These are phyloP conservation scores for Drosophila kambysellisi DNA, from an alignment of 2,888 invertebrate genomes.

Conservation along the genomic window DNA sequence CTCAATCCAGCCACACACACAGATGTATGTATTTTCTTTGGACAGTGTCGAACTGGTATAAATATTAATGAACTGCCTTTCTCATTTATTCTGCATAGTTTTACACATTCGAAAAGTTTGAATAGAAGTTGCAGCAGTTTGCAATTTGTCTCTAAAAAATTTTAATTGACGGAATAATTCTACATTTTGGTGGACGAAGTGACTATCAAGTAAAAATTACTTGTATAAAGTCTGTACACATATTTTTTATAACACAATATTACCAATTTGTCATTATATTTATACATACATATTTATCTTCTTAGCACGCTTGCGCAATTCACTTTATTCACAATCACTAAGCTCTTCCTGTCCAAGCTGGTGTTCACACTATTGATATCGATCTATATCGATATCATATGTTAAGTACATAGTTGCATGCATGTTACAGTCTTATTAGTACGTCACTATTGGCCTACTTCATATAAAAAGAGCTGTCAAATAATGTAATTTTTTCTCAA, in stretches of 20 bases:
- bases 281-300: not conserved
- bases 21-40: constrained; percentile 37
- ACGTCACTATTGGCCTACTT: not conserved
- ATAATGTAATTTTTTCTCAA: not conserved
- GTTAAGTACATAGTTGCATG: not conserved
- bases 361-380: not conserved
- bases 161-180: constrained; percentile 38
- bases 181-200: not conserved
- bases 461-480: not conserved
- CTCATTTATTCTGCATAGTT: constrained; percentile 58
- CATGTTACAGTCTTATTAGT: not conserved
- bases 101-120: constrained; percentile 24
- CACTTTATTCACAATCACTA: not conserved
- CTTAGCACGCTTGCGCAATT: not conserved
- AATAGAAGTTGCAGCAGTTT: constrained; percentile 34
- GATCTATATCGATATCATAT: not conserved
- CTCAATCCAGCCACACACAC: constrained; percentile 11
- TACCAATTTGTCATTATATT: not conserved
- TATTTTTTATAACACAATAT: not conserved
- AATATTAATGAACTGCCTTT: constrained; percentile 75
- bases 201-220: not conserved
- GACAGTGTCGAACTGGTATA: constrained; percentile 51
- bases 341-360: not conserved
- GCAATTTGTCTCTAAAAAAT: constrained; percentile 26
- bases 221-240: not conserved